Evolutionary conservation across 2,888 invertebrate species (phyloP).

Genomic region (Agrotis segetum): DNA sequence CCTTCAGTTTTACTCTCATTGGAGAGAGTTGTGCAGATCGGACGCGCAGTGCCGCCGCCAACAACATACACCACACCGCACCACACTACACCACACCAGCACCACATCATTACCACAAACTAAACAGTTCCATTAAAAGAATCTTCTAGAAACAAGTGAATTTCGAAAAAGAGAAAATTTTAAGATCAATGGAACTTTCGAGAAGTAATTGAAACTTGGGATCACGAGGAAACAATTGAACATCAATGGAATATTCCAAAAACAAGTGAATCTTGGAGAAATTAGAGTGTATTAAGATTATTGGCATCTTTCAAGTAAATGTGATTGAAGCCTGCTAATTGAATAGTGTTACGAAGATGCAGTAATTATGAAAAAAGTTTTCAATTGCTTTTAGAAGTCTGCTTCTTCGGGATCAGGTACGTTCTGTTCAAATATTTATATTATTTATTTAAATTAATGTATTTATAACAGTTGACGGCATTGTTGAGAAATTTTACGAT

Average conservation of each 20-base stretch:
- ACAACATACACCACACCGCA: constrained; percentile 34
- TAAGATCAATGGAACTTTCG: not conserved
- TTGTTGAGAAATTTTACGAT: no score
- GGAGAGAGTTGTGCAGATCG: constrained; percentile 69
- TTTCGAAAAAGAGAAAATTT: not conserved
- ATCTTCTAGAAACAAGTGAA: constrained; percentile 4
- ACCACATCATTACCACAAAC: not conserved
- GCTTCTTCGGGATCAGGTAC: constrained; percentile 27
- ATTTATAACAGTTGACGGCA: no score
- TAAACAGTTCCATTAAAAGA: not conserved
- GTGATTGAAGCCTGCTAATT: not conserved
- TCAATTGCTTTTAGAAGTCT: not conserved
- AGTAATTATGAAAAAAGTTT: constrained; percentile 18
- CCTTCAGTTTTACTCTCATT: constrained; percentile 64
- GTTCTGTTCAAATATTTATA: not conserved
- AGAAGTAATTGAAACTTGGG: not conserved
- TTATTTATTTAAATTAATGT: not conserved
- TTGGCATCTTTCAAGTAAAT: not conserved
- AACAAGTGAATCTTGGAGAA: not conserved
- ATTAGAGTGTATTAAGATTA: not conserved
- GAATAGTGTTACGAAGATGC: constrained; percentile 1
- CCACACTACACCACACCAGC: not conserved
- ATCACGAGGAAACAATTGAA: not conserved
- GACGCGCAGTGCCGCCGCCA: constrained; percentile 32
- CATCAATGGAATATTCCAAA: not conserved